These are phyloP conservation scores for Percina caprodes DNA, from an alignment of 2,113 vertebrate species.

Conservation along the genomic window DNA sequence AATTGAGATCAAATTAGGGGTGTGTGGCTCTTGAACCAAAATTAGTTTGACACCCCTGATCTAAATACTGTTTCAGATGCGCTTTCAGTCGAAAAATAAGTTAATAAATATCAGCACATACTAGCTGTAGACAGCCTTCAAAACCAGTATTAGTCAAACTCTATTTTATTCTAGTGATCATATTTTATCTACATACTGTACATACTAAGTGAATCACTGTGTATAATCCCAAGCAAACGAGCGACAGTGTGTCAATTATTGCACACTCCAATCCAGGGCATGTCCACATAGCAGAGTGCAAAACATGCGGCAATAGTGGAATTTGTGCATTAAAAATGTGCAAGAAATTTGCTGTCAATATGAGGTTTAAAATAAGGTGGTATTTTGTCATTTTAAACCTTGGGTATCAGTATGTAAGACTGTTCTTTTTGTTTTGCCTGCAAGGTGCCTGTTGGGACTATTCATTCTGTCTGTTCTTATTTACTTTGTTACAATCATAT, in stretches of 20 bases:
- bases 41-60: no score
- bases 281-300: constrained; percentile 18
- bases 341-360: constrained; percentile 13
- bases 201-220: background rate
- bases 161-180: background rate
- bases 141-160: background rate
- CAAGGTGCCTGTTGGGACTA: background rate
- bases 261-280: background rate
- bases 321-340: constrained; percentile 16
- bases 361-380: background rate
- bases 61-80: background rate
- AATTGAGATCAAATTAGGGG: no score
- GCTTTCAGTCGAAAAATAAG: background rate
- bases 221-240: constrained; percentile 1
- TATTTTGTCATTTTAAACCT: constrained; percentile 1
- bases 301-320: constrained; percentile 2
- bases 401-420: background rate
- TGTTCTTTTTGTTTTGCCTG: background rate
- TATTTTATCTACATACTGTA: background rate
- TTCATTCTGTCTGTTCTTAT: constrained; percentile 13
- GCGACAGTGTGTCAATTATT: background rate
- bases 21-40: no score
- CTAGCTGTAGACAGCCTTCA: background rate
- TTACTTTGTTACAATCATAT: background rate
- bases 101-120: background rate